Evolutionary conservation across 2,888 invertebrate genomes (phyloP).

Genomic region (Mesochorus sp.): DNA sequence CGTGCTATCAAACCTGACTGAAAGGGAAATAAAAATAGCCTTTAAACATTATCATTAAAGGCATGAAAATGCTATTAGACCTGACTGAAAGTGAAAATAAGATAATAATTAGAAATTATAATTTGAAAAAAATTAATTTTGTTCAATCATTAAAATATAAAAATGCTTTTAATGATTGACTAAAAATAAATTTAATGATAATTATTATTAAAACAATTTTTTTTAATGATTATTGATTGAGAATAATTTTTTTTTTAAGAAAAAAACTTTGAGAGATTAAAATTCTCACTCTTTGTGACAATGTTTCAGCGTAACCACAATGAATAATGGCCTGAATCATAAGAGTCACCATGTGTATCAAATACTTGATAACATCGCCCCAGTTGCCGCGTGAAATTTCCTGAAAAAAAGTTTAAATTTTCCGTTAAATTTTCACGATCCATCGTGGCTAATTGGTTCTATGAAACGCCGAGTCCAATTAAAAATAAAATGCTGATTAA

Average conservation of each 20-base stretch:
- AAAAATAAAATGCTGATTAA: too few species aligned
- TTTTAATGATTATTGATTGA: background rate
- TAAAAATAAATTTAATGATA: background rate
- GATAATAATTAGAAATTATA: too few species aligned
- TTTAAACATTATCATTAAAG: background rate
- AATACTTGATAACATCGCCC: conserved; percentile 47
- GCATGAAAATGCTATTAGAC: background rate
- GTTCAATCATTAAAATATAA: background rate
- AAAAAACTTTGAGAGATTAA: background rate
- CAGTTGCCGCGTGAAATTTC: conserved; percentile 41
- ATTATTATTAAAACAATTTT: background rate
- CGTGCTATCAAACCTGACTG: conserved; percentile 54
- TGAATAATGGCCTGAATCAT: conserved; percentile 59
- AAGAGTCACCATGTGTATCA: conserved; percentile 49
- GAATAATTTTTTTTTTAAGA: background rate
- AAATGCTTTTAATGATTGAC: background rate
- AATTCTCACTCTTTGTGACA: conserved; percentile 55
- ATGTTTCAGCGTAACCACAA: conserved; percentile 57
- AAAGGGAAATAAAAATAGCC: background rate
- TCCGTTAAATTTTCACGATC: too few species aligned
- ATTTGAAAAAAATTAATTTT: too few species aligned
- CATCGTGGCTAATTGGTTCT: too few species aligned
- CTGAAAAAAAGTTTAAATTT: conserved; percentile 26
- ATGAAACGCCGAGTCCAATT: too few species aligned
- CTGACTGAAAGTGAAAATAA: too few species aligned